Evolutionary conservation across 53 echinoderm and acorn worm genomes (phyloP).

Genomic region (Echinometra lucunter): DNA sequence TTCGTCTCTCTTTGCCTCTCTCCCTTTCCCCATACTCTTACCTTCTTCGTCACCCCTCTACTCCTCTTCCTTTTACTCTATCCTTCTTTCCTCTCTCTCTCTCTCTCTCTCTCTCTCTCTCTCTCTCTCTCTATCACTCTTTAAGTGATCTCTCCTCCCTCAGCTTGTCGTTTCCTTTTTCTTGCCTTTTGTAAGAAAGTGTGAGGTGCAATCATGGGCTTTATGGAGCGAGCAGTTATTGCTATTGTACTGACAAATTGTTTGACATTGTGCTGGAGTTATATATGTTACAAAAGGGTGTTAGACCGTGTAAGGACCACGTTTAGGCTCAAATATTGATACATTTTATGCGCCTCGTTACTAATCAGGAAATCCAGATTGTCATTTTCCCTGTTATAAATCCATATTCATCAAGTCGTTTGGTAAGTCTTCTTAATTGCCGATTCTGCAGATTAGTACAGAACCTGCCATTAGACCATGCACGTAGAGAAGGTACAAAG

Average conservation of each 20-base stretch:
- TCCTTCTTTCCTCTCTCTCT: neutral
- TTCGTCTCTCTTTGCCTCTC: neutral
- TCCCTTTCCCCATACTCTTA: neutral
- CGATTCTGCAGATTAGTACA: too few species aligned
- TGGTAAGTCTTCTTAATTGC: neutral
- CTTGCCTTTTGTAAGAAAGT: neutral
- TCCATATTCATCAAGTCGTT: neutral
- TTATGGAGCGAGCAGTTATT: slow-evolving; percentile 49
- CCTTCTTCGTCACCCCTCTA: neutral
- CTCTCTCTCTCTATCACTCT: too few species aligned
- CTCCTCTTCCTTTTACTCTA: neutral
- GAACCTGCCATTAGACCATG: too few species aligned
- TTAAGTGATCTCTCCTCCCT: too few species aligned
- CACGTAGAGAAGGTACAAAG: too few species aligned
- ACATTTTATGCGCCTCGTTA: slow-evolving; percentile 23
- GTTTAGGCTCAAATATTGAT: slow-evolving; percentile 16
- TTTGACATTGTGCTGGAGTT: slow-evolving; percentile 58
- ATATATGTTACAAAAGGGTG: slow-evolving; percentile 31
- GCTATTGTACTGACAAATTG: slow-evolving; percentile 58
- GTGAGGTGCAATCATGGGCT: slow-evolving; percentile 13
- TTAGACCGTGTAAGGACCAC: slow-evolving; percentile 29
- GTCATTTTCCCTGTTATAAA: neutral
- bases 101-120: neutral
- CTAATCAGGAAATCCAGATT: slow-evolving; percentile 28
- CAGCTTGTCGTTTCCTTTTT: neutral